A percentile compares a stretch with the other conserved stretches of the same genome.
phyloP scores from a whole-genome alignment of 2,888 invertebrate genomes.

The Anoncus sp. region DNA sequence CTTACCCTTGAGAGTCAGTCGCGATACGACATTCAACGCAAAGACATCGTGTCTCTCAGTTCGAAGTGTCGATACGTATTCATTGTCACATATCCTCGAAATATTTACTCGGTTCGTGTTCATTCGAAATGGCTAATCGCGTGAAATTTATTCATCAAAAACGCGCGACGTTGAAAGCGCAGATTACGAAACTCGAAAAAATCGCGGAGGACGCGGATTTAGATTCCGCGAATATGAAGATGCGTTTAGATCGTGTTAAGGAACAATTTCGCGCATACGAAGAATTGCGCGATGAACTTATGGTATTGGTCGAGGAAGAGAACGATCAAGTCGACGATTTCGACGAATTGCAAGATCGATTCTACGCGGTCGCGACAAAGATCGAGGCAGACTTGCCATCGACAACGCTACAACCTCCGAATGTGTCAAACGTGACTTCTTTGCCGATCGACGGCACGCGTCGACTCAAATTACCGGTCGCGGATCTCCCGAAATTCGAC shows the following conservation, averaged over 20 bases:
- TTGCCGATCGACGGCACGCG: conserved; percentile 28
- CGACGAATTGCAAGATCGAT: conserved; percentile 34
- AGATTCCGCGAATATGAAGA: conserved; percentile 31
- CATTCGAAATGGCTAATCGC: conserved; percentile 14
- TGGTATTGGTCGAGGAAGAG: conserved; percentile 25
- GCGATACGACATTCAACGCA: neutral
- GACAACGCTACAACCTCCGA: neutral
- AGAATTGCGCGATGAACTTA: conserved; percentile 39
- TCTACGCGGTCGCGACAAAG: conserved; percentile 30
- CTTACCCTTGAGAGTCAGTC: neutral
- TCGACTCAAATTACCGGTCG: conserved; percentile 49
- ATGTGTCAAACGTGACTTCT: conserved; percentile 16
- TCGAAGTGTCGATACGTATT: conserved; percentile 24
- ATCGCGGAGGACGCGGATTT: conserved; percentile 23
- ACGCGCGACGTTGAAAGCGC: conserved; percentile 33
- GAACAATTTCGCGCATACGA: conserved; percentile 46
- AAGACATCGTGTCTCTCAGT: neutral
- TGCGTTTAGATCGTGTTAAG: conserved; percentile 4
- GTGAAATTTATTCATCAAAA: conserved; percentile 47
- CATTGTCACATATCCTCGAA: conserved; percentile 15
- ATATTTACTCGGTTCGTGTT: conserved; percentile 6
- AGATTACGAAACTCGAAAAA: conserved; percentile 39
- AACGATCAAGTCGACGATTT: conserved; percentile 8
- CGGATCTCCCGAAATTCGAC: conserved; percentile 48
- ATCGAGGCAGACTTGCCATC: conserved; percentile 3